These are phyloP conservation scores for Machimus rusticus DNA, from an alignment of 2,888 invertebrate species.

Conservation along the genomic window DNA sequence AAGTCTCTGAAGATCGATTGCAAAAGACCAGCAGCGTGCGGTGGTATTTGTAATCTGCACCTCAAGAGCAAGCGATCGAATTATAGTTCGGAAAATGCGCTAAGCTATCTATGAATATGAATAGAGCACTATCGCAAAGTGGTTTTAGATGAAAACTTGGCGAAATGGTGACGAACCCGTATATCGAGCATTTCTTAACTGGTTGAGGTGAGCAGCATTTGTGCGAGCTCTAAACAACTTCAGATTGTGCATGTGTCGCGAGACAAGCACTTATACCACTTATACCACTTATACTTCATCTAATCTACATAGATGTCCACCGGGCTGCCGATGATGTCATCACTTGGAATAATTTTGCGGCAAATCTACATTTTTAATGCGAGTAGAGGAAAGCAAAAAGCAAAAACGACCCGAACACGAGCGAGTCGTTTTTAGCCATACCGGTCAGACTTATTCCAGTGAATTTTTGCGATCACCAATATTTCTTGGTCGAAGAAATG, in stretches of 20 bases:
- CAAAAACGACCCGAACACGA: background rate
- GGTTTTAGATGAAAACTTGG: background rate
- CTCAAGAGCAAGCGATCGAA: background rate
- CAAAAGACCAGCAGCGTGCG: background rate
- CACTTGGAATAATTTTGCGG: constrained; percentile 31
- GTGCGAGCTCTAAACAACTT: background rate
- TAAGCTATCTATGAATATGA: background rate
- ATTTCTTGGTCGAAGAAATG: background rate
- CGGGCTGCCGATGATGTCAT: constrained; percentile 29
- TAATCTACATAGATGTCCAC: constrained; percentile 37
- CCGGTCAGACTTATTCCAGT: background rate
- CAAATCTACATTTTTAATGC: constrained; percentile 31
- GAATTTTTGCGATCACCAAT: constrained; percentile 10
- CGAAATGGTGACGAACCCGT: background rate
- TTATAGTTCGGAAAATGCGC: background rate
- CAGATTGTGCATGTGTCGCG: background rate
- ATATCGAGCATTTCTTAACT: background rate
- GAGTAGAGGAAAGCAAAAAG: background rate
- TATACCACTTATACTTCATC: background rate
- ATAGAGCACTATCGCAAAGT: background rate
- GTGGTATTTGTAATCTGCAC: background rate
- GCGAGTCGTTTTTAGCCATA: background rate
- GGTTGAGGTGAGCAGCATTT: constrained; percentile 1
- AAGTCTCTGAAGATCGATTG: background rate
- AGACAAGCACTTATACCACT: background rate